These are phyloP conservation scores for Papilio dardanus DNA, from an alignment of 1,140 invertebrate genomes.

Conservation along the genomic window DNA sequence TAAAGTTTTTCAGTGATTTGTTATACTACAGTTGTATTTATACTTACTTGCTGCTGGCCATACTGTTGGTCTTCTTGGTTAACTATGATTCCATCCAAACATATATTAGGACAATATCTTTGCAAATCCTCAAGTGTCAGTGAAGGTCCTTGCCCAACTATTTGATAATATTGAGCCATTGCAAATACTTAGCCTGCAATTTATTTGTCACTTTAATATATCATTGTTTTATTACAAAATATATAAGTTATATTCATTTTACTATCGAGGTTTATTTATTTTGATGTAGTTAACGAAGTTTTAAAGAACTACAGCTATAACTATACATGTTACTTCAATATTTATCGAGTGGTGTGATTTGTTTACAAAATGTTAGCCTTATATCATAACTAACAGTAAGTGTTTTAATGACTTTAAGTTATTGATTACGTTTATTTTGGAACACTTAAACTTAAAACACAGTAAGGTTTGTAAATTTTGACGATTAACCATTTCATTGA, in stretches of 20 bases:
- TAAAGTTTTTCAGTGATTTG: not conserved
- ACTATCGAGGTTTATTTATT: conserved; percentile 6
- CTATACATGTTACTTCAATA: not conserved
- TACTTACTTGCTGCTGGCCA: conserved; percentile 71
- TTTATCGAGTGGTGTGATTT: conserved; percentile 42
- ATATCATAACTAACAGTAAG: conserved; percentile 22
- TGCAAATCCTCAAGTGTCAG: conserved; percentile 75
- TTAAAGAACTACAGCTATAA: not conserved
- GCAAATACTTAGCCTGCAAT: conserved; percentile 71
- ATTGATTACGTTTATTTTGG: conserved; percentile 31
- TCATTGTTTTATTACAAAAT: not conserved
- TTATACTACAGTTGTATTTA: not conserved
- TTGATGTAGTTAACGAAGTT: not conserved
- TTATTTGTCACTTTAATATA: not conserved
- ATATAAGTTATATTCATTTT: not conserved
- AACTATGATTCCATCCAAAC: conserved; percentile 76
- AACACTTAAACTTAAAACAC: conserved; percentile 15
- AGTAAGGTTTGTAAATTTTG: conserved; percentile 39
- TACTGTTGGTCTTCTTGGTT: conserved; percentile 79
- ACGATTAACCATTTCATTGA: conserved; percentile 61
- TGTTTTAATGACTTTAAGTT: conserved; percentile 35
- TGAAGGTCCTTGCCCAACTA: conserved; percentile 77
- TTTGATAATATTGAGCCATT: conserved; percentile 80
- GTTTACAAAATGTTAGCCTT: conserved; percentile 47
- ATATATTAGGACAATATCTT: conserved; percentile 77